Base-by-base conservation (phyloP, 2,797 vertebrate genomes). In the Mycteria americana region DNA sequence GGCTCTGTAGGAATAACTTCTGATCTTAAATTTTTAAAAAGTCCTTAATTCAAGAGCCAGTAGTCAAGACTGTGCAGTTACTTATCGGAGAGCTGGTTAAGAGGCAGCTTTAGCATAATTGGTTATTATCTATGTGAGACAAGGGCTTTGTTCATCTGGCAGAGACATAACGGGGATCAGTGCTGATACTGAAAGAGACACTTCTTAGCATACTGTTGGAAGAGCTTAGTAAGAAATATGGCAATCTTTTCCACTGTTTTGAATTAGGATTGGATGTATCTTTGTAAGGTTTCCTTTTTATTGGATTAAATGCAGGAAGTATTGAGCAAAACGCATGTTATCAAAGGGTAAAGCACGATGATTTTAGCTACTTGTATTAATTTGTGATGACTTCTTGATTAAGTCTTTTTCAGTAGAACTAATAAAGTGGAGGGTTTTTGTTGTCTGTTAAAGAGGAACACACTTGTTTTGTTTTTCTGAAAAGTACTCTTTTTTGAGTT, bases 51-150 rank as follows among this genome's bases (percentile, higher is more conserved):
- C 13, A 41, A 45, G 57, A 89, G 41, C 12, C 33, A 25, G 17
- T 70, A 68, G 53, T 82, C 0, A 2, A 89, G 60, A 64, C 45
- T 70, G 18, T 73, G 63, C 37, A 68, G 68, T 64, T 82, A 76
- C n/a, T 74, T 92, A 46, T 43, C 41, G 70, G 86, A n/a, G 77
- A 75, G 64, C 68, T 85, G 35, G 46, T 77, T 72, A 68, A 87
- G 64, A 88, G 77, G 57, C 59, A 65, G 33, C 7, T 13, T 79
- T 81, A 84, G 51, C 25, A 31, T 79, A 76, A 63, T 21, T 67
- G 59, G n/a, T 94, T 69, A 27, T 72, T 90, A 48, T 31, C 63
- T n/a, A 1, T 67, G 45, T 19, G 0, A 46, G 68, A 67, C 45
- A 74, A 77, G 64, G 33, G 5, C 64, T 93, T 79, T 94, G 53